Base-by-base conservation (phyloP, 2,797 vertebrate species). In the Paramormyrops hopkinsi region DNA sequence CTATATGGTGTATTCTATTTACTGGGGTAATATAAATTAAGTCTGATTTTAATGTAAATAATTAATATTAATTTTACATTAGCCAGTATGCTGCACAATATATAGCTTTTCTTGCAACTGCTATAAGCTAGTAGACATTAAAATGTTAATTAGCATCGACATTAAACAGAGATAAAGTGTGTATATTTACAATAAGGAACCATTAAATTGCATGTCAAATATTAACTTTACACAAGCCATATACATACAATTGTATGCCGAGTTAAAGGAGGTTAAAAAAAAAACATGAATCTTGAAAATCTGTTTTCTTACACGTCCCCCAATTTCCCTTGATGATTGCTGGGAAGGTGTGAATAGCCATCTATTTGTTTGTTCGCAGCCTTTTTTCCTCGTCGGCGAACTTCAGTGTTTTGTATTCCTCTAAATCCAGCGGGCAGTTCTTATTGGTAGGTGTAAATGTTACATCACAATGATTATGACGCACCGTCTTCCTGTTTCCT, bases 401-500 rank as follows among this genome's bases (percentile, higher is more conserved):
- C 95, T 96, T 96, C 94, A 94, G 94, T 94, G 94, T 94, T 96
- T 94, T 93, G 95, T 94, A 89, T 96, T 95, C 95, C 95, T 94
- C 96, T 95, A 95, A 94, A 95, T 95, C 94, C 96, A 94, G 95
- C 95, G 95, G 93, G 93, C 95, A 94, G 94, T 95, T 94, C 97
- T 98, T 97, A 99, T 99, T 99, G 98, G 98, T 96, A 96, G 96
- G 97, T 94, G 95, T 93, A 95, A 93, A 93, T 94, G 96, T 93
- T 96, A 97, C 98, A 97, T 98, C 98, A 98, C 97, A 94, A 93
- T 89, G 95, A 95, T 94, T 93, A 96, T 98, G 98, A 99, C 97
- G 97, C 97, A 92, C 95, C 95, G 97, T 98, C 98, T 99, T 98
- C 97, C 95, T 97, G 97, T 97, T 97, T 98, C 98, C 97, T 99